Conservation (phyloP, 2,888 invertebrate species). For the Galeopsomyia nigrocyanea region DNA sequence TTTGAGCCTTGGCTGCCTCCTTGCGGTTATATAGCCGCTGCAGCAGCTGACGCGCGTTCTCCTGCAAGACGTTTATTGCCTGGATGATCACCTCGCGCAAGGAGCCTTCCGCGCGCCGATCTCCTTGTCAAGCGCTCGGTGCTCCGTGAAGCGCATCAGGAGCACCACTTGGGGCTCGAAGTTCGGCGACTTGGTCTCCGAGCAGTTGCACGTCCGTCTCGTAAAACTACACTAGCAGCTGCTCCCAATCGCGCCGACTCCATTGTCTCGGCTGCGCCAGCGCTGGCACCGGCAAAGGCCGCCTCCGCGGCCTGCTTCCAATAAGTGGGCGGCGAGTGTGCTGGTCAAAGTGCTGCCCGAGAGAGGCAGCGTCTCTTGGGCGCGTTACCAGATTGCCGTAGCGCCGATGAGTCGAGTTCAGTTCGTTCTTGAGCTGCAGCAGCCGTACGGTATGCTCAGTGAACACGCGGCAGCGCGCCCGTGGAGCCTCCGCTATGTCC, state of each 20-base stretch:
- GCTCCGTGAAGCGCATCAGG: constrained; percentile 91
- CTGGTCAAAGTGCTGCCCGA: constrained; percentile 94
- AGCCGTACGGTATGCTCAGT: constrained; percentile 94
- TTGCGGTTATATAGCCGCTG: constrained; percentile 90
- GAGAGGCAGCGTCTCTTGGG: constrained; percentile 91
- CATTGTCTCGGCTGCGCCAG: background rate
- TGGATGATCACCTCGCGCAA: constrained; percentile 92
- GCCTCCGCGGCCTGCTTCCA: constrained; percentile 96
- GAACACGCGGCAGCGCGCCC: constrained; percentile 84
- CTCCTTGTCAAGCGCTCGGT: constrained; percentile 94
- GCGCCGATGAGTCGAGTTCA: constrained; percentile 89
- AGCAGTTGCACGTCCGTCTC: constrained; percentile 89
- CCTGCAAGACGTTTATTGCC: constrained; percentile 88
- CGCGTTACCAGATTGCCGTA: constrained; percentile 89
- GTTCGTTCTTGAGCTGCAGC: constrained; percentile 91
- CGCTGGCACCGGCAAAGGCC: too few relatives aligned
- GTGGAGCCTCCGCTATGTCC: constrained; percentile 88
- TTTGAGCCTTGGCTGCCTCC: constrained; percentile 89
- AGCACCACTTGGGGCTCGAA: constrained; percentile 89
- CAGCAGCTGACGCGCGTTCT: too few relatives aligned
- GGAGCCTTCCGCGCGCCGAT: constrained; percentile 91
- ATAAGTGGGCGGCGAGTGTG: constrained; percentile 88
- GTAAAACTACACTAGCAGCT: constrained; percentile 95
- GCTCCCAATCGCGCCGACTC: too few relatives aligned
- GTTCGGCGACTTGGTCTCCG: constrained; percentile 89